A percentile compares a stretch with the other conserved stretches of the same genome.
Conservation (phyloP, 2,888 invertebrate genomes). For the Nymphalis c-album region DNA sequence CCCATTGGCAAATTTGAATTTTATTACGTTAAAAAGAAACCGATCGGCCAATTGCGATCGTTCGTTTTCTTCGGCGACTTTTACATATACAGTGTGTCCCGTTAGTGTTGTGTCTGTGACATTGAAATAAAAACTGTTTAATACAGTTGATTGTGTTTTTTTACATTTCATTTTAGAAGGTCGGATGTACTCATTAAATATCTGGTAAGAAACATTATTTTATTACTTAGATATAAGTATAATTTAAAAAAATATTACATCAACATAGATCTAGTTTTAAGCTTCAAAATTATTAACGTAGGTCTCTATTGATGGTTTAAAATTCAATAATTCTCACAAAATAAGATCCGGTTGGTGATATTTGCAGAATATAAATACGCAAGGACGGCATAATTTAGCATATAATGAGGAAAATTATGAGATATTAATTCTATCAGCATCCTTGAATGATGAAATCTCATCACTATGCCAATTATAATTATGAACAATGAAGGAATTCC, state of each 20-base stretch:
- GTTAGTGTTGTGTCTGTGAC: slow-evolving; percentile 70
- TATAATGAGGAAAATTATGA: slow-evolving; percentile 11
- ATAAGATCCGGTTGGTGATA: slow-evolving; percentile 28
- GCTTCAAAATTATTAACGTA: slow-evolving; percentile 1
- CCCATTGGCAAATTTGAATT: slow-evolving; percentile 64
- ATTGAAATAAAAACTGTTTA: slow-evolving; percentile 29
- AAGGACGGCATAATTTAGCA: slow-evolving; percentile 23
- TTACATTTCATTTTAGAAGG: slow-evolving; percentile 45
- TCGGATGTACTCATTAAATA: slow-evolving; percentile 67
- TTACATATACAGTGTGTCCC: slow-evolving; percentile 65
- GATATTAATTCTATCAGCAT: slow-evolving; percentile 20
- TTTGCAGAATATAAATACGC: slow-evolving; percentile 29
- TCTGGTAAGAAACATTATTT: slow-evolving; percentile 35
- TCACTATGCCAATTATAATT: slow-evolving; percentile 35
- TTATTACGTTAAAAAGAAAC: slow-evolving; percentile 52
- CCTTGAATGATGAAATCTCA: slow-evolving; percentile 13
- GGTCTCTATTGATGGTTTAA: slow-evolving; percentile 20
- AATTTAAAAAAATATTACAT: not conserved
- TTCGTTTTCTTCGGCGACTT: slow-evolving; percentile 70
- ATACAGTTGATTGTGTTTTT: slow-evolving; percentile 40
- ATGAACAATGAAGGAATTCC: slow-evolving; percentile 6
- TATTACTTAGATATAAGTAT: not conserved
- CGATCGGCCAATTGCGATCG: slow-evolving; percentile 65
- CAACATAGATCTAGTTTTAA: no score
- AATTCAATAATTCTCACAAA: slow-evolving; percentile 12